Evolutionary conservation across 1,140 invertebrate genomes (phyloP).

Genomic region (Dreissena polymorpha): DNA sequence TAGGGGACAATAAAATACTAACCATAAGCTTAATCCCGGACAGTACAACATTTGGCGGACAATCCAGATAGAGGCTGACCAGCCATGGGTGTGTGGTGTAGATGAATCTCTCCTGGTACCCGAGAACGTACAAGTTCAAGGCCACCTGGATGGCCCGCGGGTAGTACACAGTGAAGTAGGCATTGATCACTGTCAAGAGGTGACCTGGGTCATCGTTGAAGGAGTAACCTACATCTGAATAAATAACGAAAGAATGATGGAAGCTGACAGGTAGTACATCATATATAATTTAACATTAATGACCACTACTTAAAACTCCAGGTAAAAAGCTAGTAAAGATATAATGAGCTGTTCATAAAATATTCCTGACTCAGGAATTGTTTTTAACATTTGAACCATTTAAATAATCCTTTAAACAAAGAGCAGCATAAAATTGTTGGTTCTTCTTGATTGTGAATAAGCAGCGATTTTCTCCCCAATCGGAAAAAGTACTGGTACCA

Average conservation of each 20-base stretch:
- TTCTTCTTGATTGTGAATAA: no score
- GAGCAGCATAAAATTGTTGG: no score
- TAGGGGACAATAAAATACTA: no score
- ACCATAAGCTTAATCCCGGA: conserved; percentile 65
- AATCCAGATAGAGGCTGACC: conserved; percentile 72
- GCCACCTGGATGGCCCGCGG: conserved; percentile 65
- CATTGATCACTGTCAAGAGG: conserved; percentile 69
- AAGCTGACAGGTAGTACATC: no score
- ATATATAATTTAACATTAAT: no score
- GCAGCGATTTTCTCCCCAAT: no score
- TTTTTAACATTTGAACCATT: no score
- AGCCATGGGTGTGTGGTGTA: conserved; percentile 77
- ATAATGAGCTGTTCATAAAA: no score
- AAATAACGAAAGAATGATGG: neutral
- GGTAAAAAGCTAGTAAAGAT: neutral
- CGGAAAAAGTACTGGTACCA: no score
- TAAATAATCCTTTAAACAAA: no score
- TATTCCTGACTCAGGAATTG: no score
- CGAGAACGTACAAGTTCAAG: conserved; percentile 49
- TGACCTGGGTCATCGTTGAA: conserved; percentile 56
- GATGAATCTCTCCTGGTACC: conserved; percentile 67
- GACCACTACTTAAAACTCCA: no score
- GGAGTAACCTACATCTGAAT: conserved; percentile 74
- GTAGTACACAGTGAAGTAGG: conserved; percentile 71
- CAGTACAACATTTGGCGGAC: conserved; percentile 67